Evolutionary conservation across 2,797 vertebrate genomes (phyloP), one percentile per base, ranked within the genome.

Genomic region (Acanthurus tractus): DNA sequence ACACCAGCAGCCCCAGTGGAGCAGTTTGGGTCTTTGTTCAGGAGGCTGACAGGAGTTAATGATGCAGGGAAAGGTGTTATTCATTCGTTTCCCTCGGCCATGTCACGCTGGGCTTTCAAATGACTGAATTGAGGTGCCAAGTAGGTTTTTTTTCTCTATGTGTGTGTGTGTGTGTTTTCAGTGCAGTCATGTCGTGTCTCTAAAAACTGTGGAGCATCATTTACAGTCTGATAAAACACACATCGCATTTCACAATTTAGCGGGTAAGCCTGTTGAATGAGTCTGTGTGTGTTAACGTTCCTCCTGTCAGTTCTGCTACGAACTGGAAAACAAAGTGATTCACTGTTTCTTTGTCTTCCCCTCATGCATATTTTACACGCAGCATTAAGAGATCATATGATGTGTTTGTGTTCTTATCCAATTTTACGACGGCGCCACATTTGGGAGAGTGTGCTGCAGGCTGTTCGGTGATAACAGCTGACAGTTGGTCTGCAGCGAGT

Each of bases 11-110:
- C 38, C 38, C 38, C 38, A 11, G 38, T 36, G 70, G 53, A 34
- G 18, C 46, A 38, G 66, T 62, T 25, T 15, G 46, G 46, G 53
- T 25, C 57, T 79, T 40, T 74, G 68, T 44, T 72, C 18, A 23
- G 29, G 22, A 70, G 18, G 1, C 63, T 79, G 52, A 59, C 53
- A 40, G 65, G 52, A 61, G 52, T 46, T 82, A 75, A 73, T 64
- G 77, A 65, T 15, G 50, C 69, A 59, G 63, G 18, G 29, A n/a
- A 66, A 69, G 36, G 44, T 53, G 53, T 57, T 34, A 57, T 59
- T 22, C 59, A 53, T 77, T 72, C 44, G 36, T 71, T 45, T 77
- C 52, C 58, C 61, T 48, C 38, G 54, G 73, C 36, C 46, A 4
- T 18, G 64, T 44, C 64, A 12, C 68, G 20, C 57, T 4, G 1